Evolutionary conservation across 2,888 invertebrate genomes (phyloP).

Genomic region (Hymenopus coronatus): DNA sequence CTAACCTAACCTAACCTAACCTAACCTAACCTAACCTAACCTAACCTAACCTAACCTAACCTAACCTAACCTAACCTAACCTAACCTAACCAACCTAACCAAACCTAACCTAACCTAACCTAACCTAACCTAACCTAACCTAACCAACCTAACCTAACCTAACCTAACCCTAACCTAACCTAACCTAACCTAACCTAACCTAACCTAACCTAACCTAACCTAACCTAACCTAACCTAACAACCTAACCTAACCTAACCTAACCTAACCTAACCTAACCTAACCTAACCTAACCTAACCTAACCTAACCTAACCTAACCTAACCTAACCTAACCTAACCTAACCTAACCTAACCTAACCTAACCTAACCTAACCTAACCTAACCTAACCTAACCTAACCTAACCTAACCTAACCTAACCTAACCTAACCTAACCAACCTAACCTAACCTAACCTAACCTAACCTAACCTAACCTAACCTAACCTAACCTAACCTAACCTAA

Average conservation of each 20-base stretch:
- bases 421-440: too few relatives aligned
- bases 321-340: background rate
- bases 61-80: constrained; percentile 28
- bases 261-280: constrained; percentile 6
- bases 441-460: too few relatives aligned
- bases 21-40: constrained; percentile 23
- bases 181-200: too few relatives aligned
- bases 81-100: constrained; percentile 25
- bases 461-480: too few relatives aligned
- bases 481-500: too few relatives aligned
- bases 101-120: constrained; percentile 18
- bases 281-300: constrained; percentile 12
- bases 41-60: constrained; percentile 16
- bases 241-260: constrained; percentile 19
- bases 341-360: too few relatives aligned
- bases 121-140: constrained; percentile 8
- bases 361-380: too few relatives aligned
- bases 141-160: background rate
- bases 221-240: constrained; percentile 16
- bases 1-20: background rate
- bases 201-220: background rate
- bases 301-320: constrained; percentile 11
- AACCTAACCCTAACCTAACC: too few relatives aligned
- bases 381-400: too few relatives aligned
- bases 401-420: too few relatives aligned